phyloP scores from a whole-genome alignment of 2,888 invertebrate species.

The Glaucopsyche alexis region DNA sequence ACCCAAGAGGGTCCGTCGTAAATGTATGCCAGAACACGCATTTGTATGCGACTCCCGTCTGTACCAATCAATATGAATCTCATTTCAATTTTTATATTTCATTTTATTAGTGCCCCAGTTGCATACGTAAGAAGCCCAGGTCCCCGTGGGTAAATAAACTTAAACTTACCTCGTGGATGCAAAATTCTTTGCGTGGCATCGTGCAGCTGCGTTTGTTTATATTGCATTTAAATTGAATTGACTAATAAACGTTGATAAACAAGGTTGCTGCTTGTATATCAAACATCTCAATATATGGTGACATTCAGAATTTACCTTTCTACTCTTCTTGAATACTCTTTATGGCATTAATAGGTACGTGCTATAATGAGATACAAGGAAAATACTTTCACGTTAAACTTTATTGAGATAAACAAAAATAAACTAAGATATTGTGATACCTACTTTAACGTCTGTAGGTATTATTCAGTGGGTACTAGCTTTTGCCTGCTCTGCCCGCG shows the following conservation, averaged over 20 bases:
- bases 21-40: constrained; percentile 23
- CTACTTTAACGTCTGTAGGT: no score
- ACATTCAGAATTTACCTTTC: not conserved
- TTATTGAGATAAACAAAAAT: no score
- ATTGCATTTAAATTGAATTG: constrained; percentile 11
- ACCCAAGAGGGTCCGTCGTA: not conserved
- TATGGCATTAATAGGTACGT: no score
- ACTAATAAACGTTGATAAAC: not conserved
- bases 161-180: constrained; percentile 22
- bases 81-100: constrained; percentile 31
- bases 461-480: no score
- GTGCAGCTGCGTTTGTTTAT: constrained; percentile 13
- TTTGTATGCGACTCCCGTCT: constrained; percentile 28
- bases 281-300: not conserved
- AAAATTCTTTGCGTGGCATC: constrained; percentile 13
- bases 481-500: no score
- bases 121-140: constrained; percentile 12
- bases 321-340: not conserved
- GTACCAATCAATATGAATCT: constrained; percentile 30
- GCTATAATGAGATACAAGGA: no score
- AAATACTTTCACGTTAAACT: no score
- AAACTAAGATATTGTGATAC: no score
- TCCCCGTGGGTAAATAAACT: constrained; percentile 15
- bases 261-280: not conserved
- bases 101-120: constrained; percentile 29